These are phyloP conservation scores for Ageneiosus marmoratus DNA, from an alignment of 2,113 vertebrate species.

Conservation along the genomic window DNA sequence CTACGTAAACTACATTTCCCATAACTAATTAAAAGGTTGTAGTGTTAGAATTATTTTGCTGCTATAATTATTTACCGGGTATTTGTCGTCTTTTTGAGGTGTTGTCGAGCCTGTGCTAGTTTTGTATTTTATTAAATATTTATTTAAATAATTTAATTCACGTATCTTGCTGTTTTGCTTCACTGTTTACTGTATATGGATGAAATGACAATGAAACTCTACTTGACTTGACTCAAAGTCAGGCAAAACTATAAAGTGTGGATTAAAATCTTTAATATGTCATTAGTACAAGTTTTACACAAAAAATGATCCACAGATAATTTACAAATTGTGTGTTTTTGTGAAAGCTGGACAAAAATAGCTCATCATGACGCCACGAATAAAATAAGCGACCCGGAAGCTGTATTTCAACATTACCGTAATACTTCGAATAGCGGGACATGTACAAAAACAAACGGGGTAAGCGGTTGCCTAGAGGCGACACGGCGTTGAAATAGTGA, in stretches of 20 bases:
- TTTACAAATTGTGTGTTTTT: background rate
- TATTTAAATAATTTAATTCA: too few relatives aligned
- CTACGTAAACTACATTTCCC: slow-evolving; percentile 36
- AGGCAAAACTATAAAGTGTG: too few relatives aligned
- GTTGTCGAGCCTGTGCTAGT: too few relatives aligned
- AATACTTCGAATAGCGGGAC: background rate
- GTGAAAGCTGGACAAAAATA: background rate
- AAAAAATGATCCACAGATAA: too few relatives aligned
- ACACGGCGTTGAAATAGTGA: slow-evolving; percentile 41
- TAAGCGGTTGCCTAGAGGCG: slow-evolving; percentile 53
- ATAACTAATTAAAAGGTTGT: background rate
- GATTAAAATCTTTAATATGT: background rate
- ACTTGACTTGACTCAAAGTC: too few relatives aligned
- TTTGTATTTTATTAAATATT: background rate
- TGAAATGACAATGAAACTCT: too few relatives aligned
- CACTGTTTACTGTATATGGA: too few relatives aligned
- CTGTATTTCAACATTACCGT: slow-evolving; percentile 32
- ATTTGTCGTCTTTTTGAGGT: background rate
- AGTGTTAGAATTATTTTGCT: background rate
- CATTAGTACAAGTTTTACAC: too few relatives aligned
- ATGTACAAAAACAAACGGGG: background rate
- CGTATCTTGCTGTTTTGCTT: too few relatives aligned
- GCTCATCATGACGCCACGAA: background rate
- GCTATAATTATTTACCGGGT: background rate
- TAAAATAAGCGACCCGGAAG: slow-evolving; percentile 39